Conservation (phyloP, 2,113 vertebrate genomes). For the Chloroceryle aenea region DNA sequence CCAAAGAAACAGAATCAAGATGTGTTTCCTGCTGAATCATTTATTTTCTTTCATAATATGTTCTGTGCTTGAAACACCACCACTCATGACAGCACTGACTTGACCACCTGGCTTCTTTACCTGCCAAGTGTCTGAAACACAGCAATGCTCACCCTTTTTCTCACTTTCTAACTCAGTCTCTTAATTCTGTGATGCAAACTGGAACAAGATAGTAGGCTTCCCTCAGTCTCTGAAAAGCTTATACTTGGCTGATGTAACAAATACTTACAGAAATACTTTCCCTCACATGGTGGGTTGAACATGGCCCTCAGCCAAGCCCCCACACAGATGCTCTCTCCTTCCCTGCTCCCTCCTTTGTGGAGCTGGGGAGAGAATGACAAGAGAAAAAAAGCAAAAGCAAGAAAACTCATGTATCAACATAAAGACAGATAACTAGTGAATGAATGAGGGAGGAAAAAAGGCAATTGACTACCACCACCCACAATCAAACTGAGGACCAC, state of each 20-base stretch:
- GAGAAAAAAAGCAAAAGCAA: neutral
- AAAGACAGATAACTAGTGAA: neutral
- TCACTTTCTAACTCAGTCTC: neutral
- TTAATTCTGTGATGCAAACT: neutral
- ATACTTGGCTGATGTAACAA: neutral
- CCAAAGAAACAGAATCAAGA: neutral
- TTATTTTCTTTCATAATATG: neutral
- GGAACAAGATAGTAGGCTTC: neutral
- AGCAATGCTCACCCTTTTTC: neutral
- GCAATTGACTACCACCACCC: neutral
- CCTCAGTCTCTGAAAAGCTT: neutral
- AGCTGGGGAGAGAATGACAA: neutral
- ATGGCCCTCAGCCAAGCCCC: neutral
- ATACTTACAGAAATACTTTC: neutral
- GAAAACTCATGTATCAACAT: neutral
- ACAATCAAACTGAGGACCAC: neutral
- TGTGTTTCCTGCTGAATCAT: rapidly evolving
- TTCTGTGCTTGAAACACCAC: neutral
- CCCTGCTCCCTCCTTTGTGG: neutral
- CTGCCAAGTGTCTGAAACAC: neutral
- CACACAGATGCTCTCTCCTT: neutral
- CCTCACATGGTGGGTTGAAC: neutral
- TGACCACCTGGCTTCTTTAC: neutral
- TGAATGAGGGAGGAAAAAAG: rapidly evolving
- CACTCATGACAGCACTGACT: neutral